phyloP scores from a whole-genome alignment of 1,140 invertebrate genomes.

The Conopomorpha cramerella region DNA sequence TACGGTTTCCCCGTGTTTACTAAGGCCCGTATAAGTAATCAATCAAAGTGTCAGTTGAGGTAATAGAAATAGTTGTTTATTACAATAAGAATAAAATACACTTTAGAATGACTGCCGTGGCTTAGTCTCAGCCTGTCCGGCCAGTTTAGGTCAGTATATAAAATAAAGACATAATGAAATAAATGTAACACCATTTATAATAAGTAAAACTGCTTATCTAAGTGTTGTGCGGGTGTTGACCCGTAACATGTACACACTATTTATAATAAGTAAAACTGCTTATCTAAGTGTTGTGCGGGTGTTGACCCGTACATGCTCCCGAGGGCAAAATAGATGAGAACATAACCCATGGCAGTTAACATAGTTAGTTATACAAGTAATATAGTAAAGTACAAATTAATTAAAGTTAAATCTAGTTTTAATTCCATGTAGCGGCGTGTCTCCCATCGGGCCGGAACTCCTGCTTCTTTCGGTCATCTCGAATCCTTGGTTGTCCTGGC shows the following conservation, averaged over 20 bases:
- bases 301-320: background rate
- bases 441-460: background rate
- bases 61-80: too few species aligned
- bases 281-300: background rate
- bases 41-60: too few species aligned
- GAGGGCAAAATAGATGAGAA: background rate
- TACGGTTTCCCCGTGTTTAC: too few species aligned
- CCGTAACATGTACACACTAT: too few species aligned
- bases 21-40: too few species aligned
- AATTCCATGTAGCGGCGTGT: background rate
- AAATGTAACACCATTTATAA: too few species aligned
- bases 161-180: background rate
- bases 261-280: background rate
- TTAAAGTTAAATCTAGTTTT: background rate
- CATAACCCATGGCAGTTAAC: background rate
- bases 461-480: background rate
- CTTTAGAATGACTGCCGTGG: too few species aligned
- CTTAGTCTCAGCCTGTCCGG: too few species aligned
- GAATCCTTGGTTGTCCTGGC: too few species aligned
- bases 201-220: background rate
- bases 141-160: background rate
- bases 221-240: background rate
- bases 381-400: background rate
- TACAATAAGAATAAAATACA: too few species aligned
- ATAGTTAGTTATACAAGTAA: background rate